phyloP scores from a whole-genome alignment of 2,797 vertebrate species.

The Trachops cirrhosus region DNA sequence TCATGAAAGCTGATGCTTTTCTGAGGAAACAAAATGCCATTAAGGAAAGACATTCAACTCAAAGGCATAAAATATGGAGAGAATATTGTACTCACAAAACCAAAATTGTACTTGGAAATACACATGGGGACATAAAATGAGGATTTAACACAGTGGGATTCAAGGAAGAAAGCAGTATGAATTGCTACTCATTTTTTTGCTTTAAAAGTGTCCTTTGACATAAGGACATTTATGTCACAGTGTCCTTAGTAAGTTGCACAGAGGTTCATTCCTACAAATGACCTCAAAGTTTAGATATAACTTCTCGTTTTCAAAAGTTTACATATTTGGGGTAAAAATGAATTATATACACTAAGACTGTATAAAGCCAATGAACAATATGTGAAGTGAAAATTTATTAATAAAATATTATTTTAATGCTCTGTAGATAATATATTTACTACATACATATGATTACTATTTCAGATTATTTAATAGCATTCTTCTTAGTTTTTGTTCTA shows the following conservation, averaged over 20 bases:
- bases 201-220: not conserved
- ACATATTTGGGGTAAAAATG: not conserved
- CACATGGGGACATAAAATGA: not conserved
- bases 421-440: not conserved
- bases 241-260: not conserved
- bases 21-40: slow-evolving; percentile 16
- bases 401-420: not conserved
- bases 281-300: not conserved
- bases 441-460: not conserved
- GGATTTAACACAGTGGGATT: not conserved
- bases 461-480: not conserved
- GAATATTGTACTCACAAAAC: not conserved
- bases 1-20: not conserved
- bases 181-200: not conserved
- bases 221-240: not conserved
- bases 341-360: not conserved
- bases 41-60: not conserved
- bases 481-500: not conserved
- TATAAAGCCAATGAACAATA: not conserved
- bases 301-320: not conserved
- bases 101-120: not conserved
- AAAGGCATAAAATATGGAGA: not conserved
- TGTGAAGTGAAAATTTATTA: not conserved
- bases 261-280: not conserved
- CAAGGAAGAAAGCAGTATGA: not conserved